Percentiles rank a stretch among this genome's conserved stretches.
These are phyloP conservation scores for Chionodraco myersi DNA, from an alignment of 2,113 vertebrate genomes.

Conservation along the genomic window DNA sequence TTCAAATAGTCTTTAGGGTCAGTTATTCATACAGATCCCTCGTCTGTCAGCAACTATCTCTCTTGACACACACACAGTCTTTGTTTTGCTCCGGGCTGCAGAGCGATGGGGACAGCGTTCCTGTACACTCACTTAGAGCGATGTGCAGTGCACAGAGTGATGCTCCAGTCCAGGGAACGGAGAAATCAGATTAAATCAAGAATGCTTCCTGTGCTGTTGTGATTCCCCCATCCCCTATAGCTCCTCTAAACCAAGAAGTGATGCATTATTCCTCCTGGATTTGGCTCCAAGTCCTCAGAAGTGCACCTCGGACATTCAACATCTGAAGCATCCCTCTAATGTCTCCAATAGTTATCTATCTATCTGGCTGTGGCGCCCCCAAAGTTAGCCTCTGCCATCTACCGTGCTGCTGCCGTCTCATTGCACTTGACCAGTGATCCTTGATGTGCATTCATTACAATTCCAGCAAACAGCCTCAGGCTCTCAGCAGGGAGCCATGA, in stretches of 20 bases:
- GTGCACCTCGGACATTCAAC: neutral
- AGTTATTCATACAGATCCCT: conserved; percentile 24
- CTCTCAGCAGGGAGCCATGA: neutral
- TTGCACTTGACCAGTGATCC: conserved; percentile 7
- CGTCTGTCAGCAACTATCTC: conserved; percentile 11
- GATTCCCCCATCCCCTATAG: neutral
- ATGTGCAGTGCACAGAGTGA: conserved; percentile 20
- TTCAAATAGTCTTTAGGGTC: no score
- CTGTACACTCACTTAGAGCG: conserved; percentile 24
- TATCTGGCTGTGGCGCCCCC: no score
- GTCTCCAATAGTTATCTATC: no score
- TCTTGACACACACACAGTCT: neutral
- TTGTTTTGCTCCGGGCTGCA: conserved; percentile 14
- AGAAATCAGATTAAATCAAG: neutral
- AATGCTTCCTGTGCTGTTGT: neutral
- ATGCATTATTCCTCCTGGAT: neutral
- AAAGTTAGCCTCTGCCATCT: no score
- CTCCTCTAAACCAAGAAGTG: neutral
- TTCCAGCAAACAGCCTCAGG: neutral
- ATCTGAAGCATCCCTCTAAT: neutral
- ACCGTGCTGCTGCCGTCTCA: neutral
- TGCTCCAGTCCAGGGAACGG: neutral
- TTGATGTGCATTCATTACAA: conserved; percentile 27
- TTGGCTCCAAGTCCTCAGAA: neutral
- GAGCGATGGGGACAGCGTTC: neutral